phyloP scores from a whole-genome alignment of 2,797 vertebrate species.

The Enteromius viviparus region DNA sequence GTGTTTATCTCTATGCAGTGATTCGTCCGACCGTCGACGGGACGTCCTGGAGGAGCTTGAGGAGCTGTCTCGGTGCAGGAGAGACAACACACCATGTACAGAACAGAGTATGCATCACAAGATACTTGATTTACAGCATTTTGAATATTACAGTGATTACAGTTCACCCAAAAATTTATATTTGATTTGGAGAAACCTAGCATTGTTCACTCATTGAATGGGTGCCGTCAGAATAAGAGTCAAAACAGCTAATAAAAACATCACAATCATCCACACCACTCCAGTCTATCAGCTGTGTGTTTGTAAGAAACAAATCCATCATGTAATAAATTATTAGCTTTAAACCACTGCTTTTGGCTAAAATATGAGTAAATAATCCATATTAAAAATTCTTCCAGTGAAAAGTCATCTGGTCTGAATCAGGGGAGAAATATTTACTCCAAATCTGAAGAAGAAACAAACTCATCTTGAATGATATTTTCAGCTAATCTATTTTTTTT shows the following conservation, averaged over 20 bases:
- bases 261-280: no score
- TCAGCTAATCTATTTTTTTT: neutral
- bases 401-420: no score
- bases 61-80: neutral
- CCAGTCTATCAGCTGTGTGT: no score
- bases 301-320: no score
- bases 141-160: neutral
- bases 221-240: neutral
- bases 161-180: neutral
- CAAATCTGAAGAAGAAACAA: neutral
- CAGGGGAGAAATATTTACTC: no score
- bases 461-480: neutral
- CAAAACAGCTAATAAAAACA: neutral
- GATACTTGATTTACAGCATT: neutral
- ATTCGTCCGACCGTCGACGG: neutral
- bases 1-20: conserved; percentile 78
- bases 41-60: conserved; percentile 2
- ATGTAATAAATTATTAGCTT: no score
- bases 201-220: neutral
- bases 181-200: neutral
- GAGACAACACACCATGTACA: neutral
- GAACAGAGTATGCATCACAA: neutral
- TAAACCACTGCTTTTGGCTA: no score
- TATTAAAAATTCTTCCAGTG: no score
- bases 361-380: no score